Conservation (phyloP, 2,888 invertebrate genomes). For the Pecten maximus region DNA sequence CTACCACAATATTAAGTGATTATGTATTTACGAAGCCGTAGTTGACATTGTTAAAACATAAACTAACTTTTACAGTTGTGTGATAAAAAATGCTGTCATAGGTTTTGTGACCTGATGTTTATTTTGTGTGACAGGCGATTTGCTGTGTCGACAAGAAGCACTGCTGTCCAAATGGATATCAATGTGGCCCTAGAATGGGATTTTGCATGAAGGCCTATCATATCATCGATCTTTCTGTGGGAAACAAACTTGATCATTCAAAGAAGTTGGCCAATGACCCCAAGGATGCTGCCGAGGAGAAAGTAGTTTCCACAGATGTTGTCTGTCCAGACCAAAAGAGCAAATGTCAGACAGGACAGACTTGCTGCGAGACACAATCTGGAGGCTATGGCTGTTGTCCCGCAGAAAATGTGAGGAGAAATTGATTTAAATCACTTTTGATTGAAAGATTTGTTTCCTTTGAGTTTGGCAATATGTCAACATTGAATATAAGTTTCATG, state of each 20-base stretch:
- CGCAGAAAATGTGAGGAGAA: constrained; percentile 49
- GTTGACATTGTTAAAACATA: no score
- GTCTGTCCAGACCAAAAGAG: constrained; percentile 56
- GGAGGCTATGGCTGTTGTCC: constrained; percentile 80
- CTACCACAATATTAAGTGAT: no score
- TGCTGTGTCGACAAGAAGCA: constrained; percentile 44
- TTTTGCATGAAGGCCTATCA: neutral
- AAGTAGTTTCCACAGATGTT: neutral
- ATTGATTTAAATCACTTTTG: no score
- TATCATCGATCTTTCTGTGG: neutral
- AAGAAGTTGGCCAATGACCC: neutral
- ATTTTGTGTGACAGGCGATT: constrained; percentile 39
- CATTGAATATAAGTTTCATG: no score
- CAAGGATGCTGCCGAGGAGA: neutral
- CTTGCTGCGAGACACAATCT: constrained; percentile 72
- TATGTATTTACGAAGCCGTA: no score
- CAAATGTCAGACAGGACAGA: constrained; percentile 64
- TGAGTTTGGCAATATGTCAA: no score
- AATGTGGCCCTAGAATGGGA: neutral
- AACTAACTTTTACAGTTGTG: no score
- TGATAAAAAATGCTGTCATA: neutral
- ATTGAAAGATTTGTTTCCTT: no score
- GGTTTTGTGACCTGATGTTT: neutral
- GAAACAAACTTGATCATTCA: neutral
- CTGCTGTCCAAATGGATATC: constrained; percentile 40